phyloP scores from a whole-genome alignment of 2,797 vertebrate genomes.

The Pipistrellus nathusii region DNA sequence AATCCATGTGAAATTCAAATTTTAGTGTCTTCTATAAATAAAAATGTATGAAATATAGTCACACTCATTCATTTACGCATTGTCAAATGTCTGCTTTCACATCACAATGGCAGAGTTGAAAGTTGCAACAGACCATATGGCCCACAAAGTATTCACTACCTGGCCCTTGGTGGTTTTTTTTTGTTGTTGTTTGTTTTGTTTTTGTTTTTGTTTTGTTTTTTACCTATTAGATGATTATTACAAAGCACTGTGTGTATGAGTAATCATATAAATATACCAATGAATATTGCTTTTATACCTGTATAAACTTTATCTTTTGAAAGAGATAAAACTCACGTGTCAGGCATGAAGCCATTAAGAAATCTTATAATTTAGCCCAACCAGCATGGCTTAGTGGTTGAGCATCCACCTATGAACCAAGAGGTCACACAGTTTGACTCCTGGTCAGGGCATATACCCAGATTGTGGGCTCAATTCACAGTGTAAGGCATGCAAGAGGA shows the following conservation, averaged over 20 bases:
- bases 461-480: too few relatives aligned
- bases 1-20: background rate
- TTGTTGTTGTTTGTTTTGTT: background rate
- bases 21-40: background rate
- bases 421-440: too few relatives aligned
- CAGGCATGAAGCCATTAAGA: background rate
- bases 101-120: background rate
- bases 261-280: background rate
- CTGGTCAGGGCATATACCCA: too few relatives aligned
- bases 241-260: background rate
- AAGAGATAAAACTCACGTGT: background rate
- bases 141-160: background rate
- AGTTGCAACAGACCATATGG: background rate
- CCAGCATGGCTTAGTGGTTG: too few relatives aligned
- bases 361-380: background rate
- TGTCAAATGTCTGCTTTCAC: background rate
- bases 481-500: too few relatives aligned
- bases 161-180: background rate
- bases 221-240: background rate
- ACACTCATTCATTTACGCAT: background rate
- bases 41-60: background rate
- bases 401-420: too few relatives aligned
- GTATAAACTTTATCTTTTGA: background rate
- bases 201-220: background rate
- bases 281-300: background rate